A percentile compares a stretch with the other conserved stretches of the same genome.
Evolutionary conservation across 2,888 invertebrate genomes (phyloP).

Genomic region (Ormyrus nitidulus): DNA sequence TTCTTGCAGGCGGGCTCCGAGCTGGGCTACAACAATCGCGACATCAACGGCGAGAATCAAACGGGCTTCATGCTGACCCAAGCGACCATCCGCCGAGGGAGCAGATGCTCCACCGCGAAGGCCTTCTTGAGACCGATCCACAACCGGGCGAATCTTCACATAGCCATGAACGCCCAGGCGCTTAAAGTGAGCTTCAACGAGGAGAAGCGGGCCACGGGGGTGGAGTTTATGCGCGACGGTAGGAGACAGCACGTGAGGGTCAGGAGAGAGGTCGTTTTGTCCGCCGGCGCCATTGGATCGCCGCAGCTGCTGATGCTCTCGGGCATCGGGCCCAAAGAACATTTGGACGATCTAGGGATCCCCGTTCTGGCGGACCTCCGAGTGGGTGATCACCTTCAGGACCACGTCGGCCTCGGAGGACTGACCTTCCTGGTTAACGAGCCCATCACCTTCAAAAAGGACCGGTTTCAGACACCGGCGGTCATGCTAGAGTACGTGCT

Average conservation of each 20-base stretch:
- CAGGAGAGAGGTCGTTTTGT: constrained; percentile 87
- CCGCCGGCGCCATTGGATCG: constrained; percentile 91
- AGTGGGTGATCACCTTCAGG: constrained; percentile 90
- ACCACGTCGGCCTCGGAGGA: constrained; percentile 91
- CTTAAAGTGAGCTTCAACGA: constrained; percentile 83
- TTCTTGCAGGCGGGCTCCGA: constrained; percentile 89
- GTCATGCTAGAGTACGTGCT: constrained; percentile 89
- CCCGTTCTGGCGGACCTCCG: constrained; percentile 85
- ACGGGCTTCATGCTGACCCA: constrained; percentile 93
- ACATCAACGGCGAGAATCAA: constrained; percentile 89
- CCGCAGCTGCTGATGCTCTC: constrained; percentile 95
- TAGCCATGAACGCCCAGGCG: constrained; percentile 86
- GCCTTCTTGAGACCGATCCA: constrained; percentile 88
- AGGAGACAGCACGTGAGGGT: constrained; percentile 81
- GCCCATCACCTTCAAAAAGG: constrained; percentile 86
- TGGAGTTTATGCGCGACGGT: constrained; percentile 84
- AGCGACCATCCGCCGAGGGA: constrained; percentile 89
- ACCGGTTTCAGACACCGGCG: constrained; percentile 85
- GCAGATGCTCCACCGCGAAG: constrained; percentile 91
- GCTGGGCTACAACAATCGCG: constrained; percentile 87
- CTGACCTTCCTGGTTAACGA: constrained; percentile 89
- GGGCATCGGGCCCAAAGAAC: constrained; percentile 89
- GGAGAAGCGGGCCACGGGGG: constrained; percentile 85
- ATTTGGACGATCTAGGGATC: constrained; percentile 83
- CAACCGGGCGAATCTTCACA: constrained; percentile 86